A percentile compares a stretch with the other conserved stretches of the same genome.
These are phyloP conservation scores for Idaea biselata DNA, from an alignment of 2,888 invertebrate species.

Conservation along the genomic window DNA sequence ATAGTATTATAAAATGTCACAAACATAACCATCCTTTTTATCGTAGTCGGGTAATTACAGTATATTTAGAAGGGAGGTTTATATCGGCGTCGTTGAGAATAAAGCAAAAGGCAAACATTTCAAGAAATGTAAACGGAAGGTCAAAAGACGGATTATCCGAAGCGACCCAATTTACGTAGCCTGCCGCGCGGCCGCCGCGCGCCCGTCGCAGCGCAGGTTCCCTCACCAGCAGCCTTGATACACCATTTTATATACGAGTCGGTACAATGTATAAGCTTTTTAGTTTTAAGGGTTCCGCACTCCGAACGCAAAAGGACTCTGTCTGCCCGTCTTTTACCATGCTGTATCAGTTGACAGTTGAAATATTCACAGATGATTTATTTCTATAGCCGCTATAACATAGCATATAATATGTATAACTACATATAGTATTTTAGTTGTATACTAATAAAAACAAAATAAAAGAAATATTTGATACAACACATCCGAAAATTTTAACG, in stretches of 20 bases:
- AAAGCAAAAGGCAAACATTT: conserved; percentile 26
- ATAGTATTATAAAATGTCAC: neutral
- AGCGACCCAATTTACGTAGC: conserved; percentile 37
- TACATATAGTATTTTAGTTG: too few species aligned
- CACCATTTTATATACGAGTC: conserved; percentile 31
- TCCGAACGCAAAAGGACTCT: too few species aligned
- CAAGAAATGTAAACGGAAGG: conserved; percentile 32
- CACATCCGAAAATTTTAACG: too few species aligned
- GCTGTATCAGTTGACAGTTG: too few species aligned
- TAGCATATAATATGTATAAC: too few species aligned
- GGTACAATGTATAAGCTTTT: conserved; percentile 18
- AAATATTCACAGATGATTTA: too few species aligned
- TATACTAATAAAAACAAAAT: too few species aligned
- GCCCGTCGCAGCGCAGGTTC: conserved; percentile 23
- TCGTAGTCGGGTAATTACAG: neutral
- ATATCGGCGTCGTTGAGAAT: neutral
- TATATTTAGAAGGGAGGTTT: neutral
- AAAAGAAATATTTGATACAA: neutral
- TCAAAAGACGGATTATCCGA: conserved; percentile 40
- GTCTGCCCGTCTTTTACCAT: too few species aligned
- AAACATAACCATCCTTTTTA: neutral
- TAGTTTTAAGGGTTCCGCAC: too few species aligned
- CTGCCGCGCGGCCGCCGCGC: too few species aligned
- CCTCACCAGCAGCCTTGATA: conserved; percentile 22
- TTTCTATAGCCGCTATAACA: too few species aligned